Percentiles rank a stretch among this genome's conserved stretches.
These are phyloP conservation scores for Tenthredo amoena DNA, from an alignment of 2,888 invertebrate species.

Conservation along the genomic window DNA sequence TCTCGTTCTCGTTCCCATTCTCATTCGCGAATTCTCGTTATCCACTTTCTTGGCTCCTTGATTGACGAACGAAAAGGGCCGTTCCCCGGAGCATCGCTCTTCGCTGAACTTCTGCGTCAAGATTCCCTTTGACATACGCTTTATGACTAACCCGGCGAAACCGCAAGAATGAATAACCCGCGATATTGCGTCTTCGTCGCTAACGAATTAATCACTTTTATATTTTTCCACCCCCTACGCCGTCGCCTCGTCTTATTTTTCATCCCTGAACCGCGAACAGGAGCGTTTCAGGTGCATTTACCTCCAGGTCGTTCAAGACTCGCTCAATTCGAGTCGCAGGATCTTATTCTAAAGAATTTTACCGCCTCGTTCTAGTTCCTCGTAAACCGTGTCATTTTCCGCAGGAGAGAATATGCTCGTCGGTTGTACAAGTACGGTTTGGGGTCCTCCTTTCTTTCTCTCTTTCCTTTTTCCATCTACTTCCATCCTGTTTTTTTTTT, in stretches of 20 bases:
- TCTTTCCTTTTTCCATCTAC: too few species aligned
- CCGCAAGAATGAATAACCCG: background rate
- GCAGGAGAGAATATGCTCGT: slow-evolving; percentile 3
- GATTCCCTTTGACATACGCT: background rate
- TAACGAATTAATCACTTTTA: background rate
- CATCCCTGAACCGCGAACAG: background rate
- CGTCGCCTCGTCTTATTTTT: background rate
- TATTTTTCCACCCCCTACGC: background rate
- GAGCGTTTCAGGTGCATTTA: background rate
- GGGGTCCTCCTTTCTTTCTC: background rate
- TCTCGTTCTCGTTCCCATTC: slow-evolving; percentile 19
- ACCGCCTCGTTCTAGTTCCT: slow-evolving; percentile 9
- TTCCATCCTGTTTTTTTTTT: background rate
- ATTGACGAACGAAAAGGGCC: background rate
- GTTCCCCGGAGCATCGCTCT: background rate
- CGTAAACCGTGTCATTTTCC: slow-evolving; percentile 7
- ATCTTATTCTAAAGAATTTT: background rate
- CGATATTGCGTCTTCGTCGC: background rate
- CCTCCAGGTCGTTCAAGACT: background rate
- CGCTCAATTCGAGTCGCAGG: background rate
- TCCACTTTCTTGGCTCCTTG: background rate
- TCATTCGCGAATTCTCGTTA: slow-evolving; percentile 50
- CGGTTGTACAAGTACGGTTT: background rate
- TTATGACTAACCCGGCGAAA: background rate
- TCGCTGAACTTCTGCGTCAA: background rate